Percentiles rank a stretch among this genome's conserved stretches.
phyloP scores from a whole-genome alignment of 2,888 invertebrate species.

The Hydrotaea cyrtoneurina region DNA sequence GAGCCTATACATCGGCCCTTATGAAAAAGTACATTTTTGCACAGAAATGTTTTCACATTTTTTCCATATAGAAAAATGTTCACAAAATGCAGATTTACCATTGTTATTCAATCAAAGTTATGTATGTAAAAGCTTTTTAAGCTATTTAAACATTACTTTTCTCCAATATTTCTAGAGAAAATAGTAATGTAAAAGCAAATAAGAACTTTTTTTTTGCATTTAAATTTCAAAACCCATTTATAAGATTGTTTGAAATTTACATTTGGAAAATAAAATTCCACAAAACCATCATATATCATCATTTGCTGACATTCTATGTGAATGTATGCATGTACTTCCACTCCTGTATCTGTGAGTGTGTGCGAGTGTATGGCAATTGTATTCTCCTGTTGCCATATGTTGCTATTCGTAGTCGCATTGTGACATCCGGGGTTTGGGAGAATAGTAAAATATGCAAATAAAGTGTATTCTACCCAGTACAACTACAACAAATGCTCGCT shows the following conservation, averaged over 20 bases:
- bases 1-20: too few species aligned
- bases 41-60: too few species aligned
- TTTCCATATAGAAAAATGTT: neutral
- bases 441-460: slow-evolving; percentile 26
- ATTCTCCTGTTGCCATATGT: slow-evolving; percentile 10
- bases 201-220: neutral
- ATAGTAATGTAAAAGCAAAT: slow-evolving; percentile 4
- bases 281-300: slow-evolving; percentile 9
- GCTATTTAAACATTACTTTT: neutral
- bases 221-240: neutral
- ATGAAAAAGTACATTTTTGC: too few species aligned
- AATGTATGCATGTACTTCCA: neutral
- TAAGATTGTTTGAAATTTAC: neutral
- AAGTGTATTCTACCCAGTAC: neutral
- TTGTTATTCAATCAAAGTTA: too few species aligned
- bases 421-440: neutral
- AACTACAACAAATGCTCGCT: neutral
- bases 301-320: neutral
- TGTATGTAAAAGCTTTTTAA: neutral
- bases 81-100: too few species aligned
- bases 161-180: neutral
- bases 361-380: neutral
- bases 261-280: neutral
- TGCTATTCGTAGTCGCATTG: neutral
- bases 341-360: neutral